A percentile compares a stretch with the other conserved stretches of the same genome.
Evolutionary conservation across 2,888 invertebrate genomes (phyloP).

Genomic region (Lordiphosa fenestrarum): DNA sequence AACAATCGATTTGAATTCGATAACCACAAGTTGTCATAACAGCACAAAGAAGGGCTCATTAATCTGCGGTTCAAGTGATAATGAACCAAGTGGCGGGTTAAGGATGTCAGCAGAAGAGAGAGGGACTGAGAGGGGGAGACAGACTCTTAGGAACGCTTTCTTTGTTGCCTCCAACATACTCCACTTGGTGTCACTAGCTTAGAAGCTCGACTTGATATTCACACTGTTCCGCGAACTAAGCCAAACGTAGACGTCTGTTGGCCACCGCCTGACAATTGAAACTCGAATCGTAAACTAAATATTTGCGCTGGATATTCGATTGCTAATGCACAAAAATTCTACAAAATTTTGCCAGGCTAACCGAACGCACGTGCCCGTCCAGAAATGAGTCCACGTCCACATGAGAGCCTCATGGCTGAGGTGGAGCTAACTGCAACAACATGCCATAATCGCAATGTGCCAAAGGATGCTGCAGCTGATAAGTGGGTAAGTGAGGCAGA

Average conservation of each 20-base stretch:
- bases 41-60: neutral
- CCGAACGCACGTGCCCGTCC: constrained; percentile 1
- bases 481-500: constrained; percentile 43
- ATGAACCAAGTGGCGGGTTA: constrained; percentile 5
- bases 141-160: constrained; percentile 7
- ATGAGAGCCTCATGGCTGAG: constrained; percentile 42
- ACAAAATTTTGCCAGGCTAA: constrained; percentile 18
- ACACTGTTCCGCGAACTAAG: constrained; percentile 36
- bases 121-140: neutral
- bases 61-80: constrained; percentile 1
- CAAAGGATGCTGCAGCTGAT: constrained; percentile 35
- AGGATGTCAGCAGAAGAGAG: constrained; percentile 7
- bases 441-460: constrained; percentile 39
- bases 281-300: constrained; percentile 1
- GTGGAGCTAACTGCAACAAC: constrained; percentile 33
- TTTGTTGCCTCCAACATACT: constrained; percentile 29
- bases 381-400: constrained; percentile 56
- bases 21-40: no score
- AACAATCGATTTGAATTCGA: no score
- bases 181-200: constrained; percentile 34
- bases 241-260: neutral
- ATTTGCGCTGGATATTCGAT: constrained; percentile 2
- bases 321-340: constrained; percentile 16
- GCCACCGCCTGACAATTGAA: constrained; percentile 10
- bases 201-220: constrained; percentile 33